Percentiles rank a stretch among this genome's conserved stretches.
These are phyloP conservation scores for Opisthograptis luteolata DNA, from an alignment of 2,888 invertebrate genomes.

Conservation along the genomic window DNA sequence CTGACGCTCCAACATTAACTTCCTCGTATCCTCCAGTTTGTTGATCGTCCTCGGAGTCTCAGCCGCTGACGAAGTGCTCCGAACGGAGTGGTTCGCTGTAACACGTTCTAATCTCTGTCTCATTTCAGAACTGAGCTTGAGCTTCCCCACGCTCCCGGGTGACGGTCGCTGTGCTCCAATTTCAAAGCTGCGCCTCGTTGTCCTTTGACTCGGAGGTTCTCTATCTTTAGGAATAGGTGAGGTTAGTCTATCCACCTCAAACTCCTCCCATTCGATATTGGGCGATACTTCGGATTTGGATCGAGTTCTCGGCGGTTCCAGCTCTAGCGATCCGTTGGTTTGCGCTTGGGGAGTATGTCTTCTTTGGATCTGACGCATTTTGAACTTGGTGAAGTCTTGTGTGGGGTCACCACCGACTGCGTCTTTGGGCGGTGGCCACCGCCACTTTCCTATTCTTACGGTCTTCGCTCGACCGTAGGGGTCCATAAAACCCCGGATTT, in stretches of 20 bases:
- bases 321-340: conserved; percentile 65
- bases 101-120: conserved; percentile 94
- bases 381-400: conserved; percentile 94
- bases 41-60: conserved; percentile 90
- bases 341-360: conserved; percentile 90
- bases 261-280: conserved; percentile 93
- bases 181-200: conserved; percentile 88
- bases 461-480: conserved; percentile 97
- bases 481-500: conserved; percentile 92
- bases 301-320: conserved; percentile 69
- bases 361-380: conserved; percentile 91
- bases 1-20: conserved; percentile 93
- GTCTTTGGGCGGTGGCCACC: conserved; percentile 95
- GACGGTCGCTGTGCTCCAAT: conserved; percentile 92
- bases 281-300: conserved; percentile 78
- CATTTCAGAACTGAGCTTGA: conserved; percentile 96
- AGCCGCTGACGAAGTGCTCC: conserved; percentile 88
- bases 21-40: conserved; percentile 93
- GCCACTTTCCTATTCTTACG: conserved; percentile 97
- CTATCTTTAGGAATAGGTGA: conserved; percentile 52
- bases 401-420: conserved; percentile 87
- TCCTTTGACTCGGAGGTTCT: conserved; percentile 72
- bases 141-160: conserved; percentile 94
- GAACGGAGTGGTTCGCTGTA: conserved; percentile 94
- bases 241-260: conserved; percentile 87